Conservation (phyloP, 2,113 vertebrate genomes). For the Oenanthe oenanthe region DNA sequence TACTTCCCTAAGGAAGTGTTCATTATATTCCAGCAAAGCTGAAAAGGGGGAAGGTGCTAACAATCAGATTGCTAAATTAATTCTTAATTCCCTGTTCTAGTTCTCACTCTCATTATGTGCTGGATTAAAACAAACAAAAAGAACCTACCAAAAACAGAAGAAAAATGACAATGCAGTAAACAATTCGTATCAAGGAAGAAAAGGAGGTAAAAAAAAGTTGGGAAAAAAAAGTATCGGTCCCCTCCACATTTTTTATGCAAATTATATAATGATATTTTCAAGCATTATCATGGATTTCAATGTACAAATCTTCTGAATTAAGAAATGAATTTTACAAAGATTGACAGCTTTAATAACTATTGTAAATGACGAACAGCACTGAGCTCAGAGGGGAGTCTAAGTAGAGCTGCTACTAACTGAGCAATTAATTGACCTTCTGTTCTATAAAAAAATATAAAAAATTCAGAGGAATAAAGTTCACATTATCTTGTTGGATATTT, state of each 20-base stretch:
- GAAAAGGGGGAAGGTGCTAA: background rate
- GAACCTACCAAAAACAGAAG: background rate
- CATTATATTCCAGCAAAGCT: background rate
- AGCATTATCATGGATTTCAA: background rate
- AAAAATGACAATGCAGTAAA: background rate
- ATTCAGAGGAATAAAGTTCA: background rate
- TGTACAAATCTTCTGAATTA: background rate
- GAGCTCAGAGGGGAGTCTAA: background rate
- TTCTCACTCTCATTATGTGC: background rate
- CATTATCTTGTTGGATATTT: background rate
- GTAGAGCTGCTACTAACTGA: slow-evolving; percentile 2
- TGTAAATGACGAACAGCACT: background rate
- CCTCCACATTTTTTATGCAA: background rate
- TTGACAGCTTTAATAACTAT: background rate
- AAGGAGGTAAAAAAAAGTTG: background rate
- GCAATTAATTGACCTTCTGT: slow-evolving; percentile 28
- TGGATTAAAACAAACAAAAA: background rate
- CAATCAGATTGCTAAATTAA: background rate
- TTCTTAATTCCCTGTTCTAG: background rate
- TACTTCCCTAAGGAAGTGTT: background rate
- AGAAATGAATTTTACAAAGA: background rate
- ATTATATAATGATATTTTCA: background rate
- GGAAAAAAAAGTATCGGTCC: background rate
- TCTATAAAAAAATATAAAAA: background rate
- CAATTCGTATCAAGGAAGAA: background rate